Conservation (phyloP, 92 coral and sea anemone genomes). For the Bergia puertoricense region DNA sequence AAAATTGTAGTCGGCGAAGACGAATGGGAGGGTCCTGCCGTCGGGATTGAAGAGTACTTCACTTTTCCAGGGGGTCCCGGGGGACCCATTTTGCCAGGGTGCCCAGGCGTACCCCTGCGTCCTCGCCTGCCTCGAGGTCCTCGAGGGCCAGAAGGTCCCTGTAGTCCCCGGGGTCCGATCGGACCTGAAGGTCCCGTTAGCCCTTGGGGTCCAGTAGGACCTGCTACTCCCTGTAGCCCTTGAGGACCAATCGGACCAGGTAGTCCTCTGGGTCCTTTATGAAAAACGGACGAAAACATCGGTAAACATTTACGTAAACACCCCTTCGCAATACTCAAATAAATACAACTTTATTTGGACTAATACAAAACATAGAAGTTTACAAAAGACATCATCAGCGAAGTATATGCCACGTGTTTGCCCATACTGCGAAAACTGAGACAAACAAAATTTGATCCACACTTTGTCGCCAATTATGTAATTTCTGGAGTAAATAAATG, state of each 20-base stretch:
- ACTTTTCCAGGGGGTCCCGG: no score
- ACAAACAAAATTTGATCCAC: no score
- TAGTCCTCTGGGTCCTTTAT: neutral
- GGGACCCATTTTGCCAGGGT: neutral
- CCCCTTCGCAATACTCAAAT: neutral
- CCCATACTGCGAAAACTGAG: no score
- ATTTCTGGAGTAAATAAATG: no score
- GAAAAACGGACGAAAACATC: neutral
- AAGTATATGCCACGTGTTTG: no score
- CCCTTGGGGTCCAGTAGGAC: neutral
- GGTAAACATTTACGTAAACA: no score
- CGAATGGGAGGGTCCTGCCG: no score
- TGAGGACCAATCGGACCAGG: neutral
- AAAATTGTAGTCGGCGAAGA: no score
- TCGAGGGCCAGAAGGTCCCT: neutral
- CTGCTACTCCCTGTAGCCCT: neutral
- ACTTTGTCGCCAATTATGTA: no score
- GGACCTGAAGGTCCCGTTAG: neutral
- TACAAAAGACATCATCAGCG: neutral
- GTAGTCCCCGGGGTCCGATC: no score
- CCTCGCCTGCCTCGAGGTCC: conserved; percentile 4
- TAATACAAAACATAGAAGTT: neutral
- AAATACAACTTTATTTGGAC: neutral
- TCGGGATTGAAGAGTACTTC: no score
- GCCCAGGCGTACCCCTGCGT: neutral